Evolutionary conservation across 2,888 invertebrate genomes (phyloP).

Genomic region (Phyto melanocephala): DNA sequence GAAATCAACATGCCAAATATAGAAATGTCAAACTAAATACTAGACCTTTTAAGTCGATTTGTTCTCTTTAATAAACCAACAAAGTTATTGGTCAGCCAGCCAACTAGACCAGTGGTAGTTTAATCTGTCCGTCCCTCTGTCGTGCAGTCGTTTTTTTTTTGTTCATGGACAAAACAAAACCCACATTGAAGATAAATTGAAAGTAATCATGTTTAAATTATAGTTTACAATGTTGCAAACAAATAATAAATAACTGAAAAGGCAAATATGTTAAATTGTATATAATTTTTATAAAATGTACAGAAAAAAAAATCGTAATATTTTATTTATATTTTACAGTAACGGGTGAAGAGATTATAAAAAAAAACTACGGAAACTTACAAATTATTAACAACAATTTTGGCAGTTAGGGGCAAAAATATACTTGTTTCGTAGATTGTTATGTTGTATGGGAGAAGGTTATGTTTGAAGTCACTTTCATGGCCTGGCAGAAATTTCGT

Average conservation of each 20-base stretch:
- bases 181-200: slow-evolving; percentile 50
- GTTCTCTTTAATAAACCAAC: neutral
- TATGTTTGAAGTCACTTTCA: too few relatives aligned
- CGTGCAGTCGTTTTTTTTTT: neutral
- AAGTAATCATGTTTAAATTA: slow-evolving; percentile 58
- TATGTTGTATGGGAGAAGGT: too few relatives aligned
- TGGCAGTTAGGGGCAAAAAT: too few relatives aligned
- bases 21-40: slow-evolving; percentile 18
- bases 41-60: neutral
- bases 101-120: neutral
- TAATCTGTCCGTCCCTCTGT: neutral
- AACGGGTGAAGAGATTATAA: neutral
- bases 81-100: neutral
- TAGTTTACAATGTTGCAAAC: slow-evolving; percentile 45
- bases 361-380: neutral
- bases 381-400: too few relatives aligned
- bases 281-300: neutral
- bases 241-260: neutral
- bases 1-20: slow-evolving; percentile 6
- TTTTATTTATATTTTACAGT: neutral
- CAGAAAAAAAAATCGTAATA: neutral
- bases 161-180: neutral
- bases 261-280: slow-evolving; percentile 2
- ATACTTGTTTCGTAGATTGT: too few relatives aligned
- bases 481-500: too few relatives aligned